Evolutionary conservation across 2,797 vertebrate species (phyloP).

Genomic region (Diceros bicornis): DNA sequence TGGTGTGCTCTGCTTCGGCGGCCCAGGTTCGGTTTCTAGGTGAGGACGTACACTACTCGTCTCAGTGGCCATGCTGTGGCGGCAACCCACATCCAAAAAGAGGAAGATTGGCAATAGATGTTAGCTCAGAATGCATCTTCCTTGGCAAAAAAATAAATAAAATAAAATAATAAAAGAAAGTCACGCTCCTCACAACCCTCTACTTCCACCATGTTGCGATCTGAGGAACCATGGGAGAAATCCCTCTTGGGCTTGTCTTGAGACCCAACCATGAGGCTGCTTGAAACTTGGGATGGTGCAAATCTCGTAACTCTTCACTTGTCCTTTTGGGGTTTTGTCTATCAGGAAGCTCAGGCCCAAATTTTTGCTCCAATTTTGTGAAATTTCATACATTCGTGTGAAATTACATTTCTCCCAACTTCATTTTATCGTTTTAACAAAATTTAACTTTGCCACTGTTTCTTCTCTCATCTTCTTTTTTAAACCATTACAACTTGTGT

Average conservation of each 20-base stretch:
- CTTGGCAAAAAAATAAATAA: too few species aligned
- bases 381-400: background rate
- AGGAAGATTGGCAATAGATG: too few species aligned
- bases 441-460: background rate
- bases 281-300: rapidly evolving
- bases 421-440: background rate
- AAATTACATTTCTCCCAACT: background rate
- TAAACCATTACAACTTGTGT: background rate
- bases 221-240: background rate
- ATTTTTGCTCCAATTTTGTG: background rate
- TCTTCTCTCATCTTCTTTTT: background rate
- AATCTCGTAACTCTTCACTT: rapidly evolving
- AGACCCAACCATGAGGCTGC: background rate
- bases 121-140: too few species aligned
- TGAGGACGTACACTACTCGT: too few species aligned
- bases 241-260: background rate
- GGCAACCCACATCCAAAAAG: too few species aligned
- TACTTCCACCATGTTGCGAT: rapidly evolving
- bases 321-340: background rate
- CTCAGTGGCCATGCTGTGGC: too few species aligned
- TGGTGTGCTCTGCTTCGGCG: too few species aligned
- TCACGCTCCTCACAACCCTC: rapidly evolving
- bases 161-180: background rate
- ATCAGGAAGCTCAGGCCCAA: too few species aligned
- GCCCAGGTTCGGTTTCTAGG: too few species aligned